A percentile compares a stretch with the other conserved stretches of the same genome.
Evolutionary conservation across 2,113 vertebrate species (phyloP).

Genomic region (Microcebus lehilahytsara): DNA sequence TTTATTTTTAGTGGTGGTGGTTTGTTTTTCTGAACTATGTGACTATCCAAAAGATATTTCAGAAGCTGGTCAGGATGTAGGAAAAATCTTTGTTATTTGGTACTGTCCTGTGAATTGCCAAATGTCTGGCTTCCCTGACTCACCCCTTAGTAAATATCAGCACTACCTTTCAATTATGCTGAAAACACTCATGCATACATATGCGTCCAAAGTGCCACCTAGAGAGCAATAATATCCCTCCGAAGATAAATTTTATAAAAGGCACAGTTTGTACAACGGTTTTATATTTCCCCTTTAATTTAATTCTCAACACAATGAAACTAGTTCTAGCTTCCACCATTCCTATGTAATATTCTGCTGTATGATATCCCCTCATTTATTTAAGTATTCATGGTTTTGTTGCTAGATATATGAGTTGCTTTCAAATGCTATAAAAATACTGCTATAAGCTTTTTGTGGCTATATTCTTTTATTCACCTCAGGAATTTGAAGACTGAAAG

Average conservation of each 20-base stretch:
- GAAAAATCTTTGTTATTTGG: neutral
- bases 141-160: neutral
- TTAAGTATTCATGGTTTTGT: neutral
- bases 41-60: neutral
- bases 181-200: neutral
- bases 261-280: accelerated
- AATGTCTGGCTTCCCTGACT: neutral
- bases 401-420: neutral
- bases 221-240: neutral
- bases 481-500: neutral
- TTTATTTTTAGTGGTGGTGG: neutral
- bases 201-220: neutral
- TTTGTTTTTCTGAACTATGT: neutral
- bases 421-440: neutral
- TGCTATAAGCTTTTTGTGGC: neutral
- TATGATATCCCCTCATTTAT: neutral
- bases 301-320: neutral
- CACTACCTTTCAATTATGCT: neutral
- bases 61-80: neutral
- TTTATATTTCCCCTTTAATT: neutral
- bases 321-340: neutral
- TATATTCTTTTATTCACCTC: neutral
- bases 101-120: neutral
- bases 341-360: neutral
- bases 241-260: neutral